Evolutionary conservation across 2,888 invertebrate species (phyloP).

Genomic region (Perizoma affinitatum): DNA sequence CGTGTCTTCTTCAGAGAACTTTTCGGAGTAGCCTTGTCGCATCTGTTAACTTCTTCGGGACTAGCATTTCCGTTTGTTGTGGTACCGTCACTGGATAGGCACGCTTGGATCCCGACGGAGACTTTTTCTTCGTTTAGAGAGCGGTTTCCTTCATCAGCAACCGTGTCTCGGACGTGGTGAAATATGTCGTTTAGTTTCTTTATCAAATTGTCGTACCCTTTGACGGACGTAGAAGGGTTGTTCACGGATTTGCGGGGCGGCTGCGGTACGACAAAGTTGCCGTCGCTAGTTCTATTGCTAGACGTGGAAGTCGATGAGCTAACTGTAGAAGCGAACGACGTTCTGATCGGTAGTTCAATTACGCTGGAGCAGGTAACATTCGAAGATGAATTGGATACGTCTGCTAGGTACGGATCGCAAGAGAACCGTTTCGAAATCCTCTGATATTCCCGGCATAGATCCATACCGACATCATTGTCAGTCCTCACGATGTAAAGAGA

Average conservation of each 20-base stretch:
- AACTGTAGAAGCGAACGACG: constrained; percentile 73
- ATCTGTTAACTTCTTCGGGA: constrained; percentile 70
- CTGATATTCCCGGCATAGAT: constrained; percentile 78
- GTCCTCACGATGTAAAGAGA: constrained; percentile 75
- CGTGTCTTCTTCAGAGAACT: constrained; percentile 77
- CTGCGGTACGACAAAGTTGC: constrained; percentile 77
- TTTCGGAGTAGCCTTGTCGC: constrained; percentile 79
- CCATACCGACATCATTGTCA: constrained; percentile 75
- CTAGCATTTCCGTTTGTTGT: constrained; percentile 75
- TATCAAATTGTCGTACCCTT: constrained; percentile 72
- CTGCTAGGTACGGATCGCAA: constrained; percentile 75
- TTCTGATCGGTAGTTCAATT: constrained; percentile 71
- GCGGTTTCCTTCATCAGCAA: constrained; percentile 60
- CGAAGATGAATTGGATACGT: constrained; percentile 76
- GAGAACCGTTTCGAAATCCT: constrained; percentile 76
- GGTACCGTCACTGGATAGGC: constrained; percentile 56
- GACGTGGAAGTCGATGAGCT: constrained; percentile 72
- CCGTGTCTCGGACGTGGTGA: constrained; percentile 65
- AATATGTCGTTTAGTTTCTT: constrained; percentile 77
- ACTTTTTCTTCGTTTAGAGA: constrained; percentile 69
- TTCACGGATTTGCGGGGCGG: constrained; percentile 73
- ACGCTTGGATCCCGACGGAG: constrained; percentile 71
- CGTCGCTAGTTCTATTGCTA: constrained; percentile 77
- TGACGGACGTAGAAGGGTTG: constrained; percentile 69
- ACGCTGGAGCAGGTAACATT: constrained; percentile 70